Percentiles rank a stretch among this genome's conserved stretches.
These are phyloP conservation scores for Callochromis pleurospilus DNA, from an alignment of 2,113 vertebrate genomes.

Conservation along the genomic window DNA sequence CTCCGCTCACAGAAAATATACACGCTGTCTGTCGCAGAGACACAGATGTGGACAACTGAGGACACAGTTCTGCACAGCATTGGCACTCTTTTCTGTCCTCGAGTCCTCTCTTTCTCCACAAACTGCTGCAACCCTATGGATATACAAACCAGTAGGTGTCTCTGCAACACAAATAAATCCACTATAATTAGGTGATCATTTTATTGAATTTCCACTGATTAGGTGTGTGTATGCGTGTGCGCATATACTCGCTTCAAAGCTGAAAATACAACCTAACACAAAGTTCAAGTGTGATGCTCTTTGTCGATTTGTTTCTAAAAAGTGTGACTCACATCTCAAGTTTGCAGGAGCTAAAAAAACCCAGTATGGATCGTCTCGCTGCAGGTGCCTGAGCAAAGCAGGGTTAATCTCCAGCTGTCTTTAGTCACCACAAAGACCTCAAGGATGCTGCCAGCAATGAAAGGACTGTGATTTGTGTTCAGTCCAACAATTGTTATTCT, in stretches of 20 bases:
- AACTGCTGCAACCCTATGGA: neutral
- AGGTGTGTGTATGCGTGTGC: neutral
- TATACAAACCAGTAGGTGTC: conserved; percentile 54
- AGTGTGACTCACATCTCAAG: conserved; percentile 4
- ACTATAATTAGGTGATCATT: neutral
- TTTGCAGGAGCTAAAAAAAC: neutral
- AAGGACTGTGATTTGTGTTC: conserved; percentile 11
- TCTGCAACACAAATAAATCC: conserved; percentile 46
- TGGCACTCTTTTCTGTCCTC: neutral
- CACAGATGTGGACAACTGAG: neutral
- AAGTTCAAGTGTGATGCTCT: conserved; percentile 2
- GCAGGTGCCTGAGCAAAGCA: neutral
- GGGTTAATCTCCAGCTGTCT: conserved; percentile 15
- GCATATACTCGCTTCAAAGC: neutral
- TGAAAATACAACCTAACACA: conserved; percentile 27
- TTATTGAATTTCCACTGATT: neutral
- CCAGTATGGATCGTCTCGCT: neutral
- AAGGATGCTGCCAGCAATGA: conserved; percentile 16
- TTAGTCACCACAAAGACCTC: neutral
- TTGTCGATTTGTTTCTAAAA: conserved; percentile 24
- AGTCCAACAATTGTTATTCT: neutral
- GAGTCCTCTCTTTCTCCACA: neutral
- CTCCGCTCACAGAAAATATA: neutral
- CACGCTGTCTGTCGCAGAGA: neutral
- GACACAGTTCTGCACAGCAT: neutral